phyloP scores from a whole-genome alignment of 1,140 invertebrate species.

The Drosophila orena region DNA sequence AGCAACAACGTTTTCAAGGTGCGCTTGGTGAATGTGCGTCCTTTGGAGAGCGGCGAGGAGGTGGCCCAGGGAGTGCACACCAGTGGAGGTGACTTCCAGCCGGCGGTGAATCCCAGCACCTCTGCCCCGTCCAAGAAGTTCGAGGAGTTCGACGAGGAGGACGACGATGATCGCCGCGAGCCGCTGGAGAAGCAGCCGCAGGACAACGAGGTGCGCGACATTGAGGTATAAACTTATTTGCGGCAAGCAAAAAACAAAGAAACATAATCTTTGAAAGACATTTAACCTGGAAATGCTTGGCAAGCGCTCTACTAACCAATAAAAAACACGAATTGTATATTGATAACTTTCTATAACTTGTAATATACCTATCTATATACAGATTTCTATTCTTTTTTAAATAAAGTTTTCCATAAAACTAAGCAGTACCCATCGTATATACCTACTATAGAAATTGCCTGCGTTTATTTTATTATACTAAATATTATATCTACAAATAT shows the following conservation, averaged over 20 bases:
- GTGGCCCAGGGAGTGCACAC: constrained; percentile 55
- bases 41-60: constrained; percentile 74
- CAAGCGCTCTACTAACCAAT: constrained; percentile 67
- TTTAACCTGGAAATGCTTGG: constrained; percentile 60
- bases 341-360: constrained; percentile 61
- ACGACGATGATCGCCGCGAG: constrained; percentile 52
- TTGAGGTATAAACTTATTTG: constrained; percentile 64
- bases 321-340: constrained; percentile 59
- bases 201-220: constrained; percentile 69
- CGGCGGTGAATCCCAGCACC: constrained; percentile 38
- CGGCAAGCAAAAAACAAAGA: constrained; percentile 11
- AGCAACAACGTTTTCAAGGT: constrained; percentile 75
- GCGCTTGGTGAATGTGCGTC: constrained; percentile 78
- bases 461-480: constrained; percentile 34
- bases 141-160: constrained; percentile 59
- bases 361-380: constrained; percentile 67
- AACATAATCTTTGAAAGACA: constrained; percentile 18
- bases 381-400: constrained; percentile 69
- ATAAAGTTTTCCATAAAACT: constrained; percentile 73
- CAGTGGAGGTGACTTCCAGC: constrained; percentile 21
- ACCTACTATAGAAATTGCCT: constrained; percentile 43
- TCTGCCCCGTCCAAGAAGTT: constrained; percentile 32
- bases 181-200: constrained; percentile 60
- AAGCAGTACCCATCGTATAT: constrained; percentile 35
- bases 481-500: constrained; percentile 12